A percentile compares a stretch with the other conserved stretches of the same genome.
Conservation (phyloP, 2,113 vertebrate genomes). For the Pogonocichla stellata region DNA sequence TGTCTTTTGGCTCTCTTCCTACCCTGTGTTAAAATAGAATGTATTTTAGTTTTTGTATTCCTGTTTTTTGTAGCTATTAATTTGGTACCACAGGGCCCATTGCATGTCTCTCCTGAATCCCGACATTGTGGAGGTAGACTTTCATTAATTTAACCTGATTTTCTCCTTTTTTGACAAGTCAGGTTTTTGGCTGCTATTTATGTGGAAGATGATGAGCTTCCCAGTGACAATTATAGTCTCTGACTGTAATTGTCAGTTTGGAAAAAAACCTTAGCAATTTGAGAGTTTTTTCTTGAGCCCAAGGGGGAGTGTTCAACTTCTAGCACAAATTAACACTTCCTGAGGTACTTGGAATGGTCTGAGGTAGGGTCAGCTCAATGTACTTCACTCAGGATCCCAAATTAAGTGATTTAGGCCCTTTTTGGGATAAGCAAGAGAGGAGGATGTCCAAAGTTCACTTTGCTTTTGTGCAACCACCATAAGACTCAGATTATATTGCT, state of each 20-base stretch:
- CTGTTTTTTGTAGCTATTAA: neutral
- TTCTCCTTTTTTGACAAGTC: neutral
- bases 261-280: neutral
- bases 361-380: neutral
- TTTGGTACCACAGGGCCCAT: neutral
- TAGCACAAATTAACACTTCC: neutral
- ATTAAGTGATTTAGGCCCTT: neutral
- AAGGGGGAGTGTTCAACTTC: neutral
- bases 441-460: neutral
- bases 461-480: neutral
- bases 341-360: neutral
- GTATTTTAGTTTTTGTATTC: neutral
- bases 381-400: neutral
- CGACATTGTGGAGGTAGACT: fast-evolving
- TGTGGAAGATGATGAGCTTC: neutral
- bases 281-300: neutral
- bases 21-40: neutral
- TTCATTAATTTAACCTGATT: neutral
- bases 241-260: neutral
- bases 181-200: neutral
- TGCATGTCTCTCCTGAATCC: neutral
- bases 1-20: neutral
- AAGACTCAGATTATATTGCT: neutral
- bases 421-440: neutral
- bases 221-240: neutral